Base-by-base conservation (phyloP, 2,888 invertebrate genomes). In the Microctonus hyperodae region DNA sequence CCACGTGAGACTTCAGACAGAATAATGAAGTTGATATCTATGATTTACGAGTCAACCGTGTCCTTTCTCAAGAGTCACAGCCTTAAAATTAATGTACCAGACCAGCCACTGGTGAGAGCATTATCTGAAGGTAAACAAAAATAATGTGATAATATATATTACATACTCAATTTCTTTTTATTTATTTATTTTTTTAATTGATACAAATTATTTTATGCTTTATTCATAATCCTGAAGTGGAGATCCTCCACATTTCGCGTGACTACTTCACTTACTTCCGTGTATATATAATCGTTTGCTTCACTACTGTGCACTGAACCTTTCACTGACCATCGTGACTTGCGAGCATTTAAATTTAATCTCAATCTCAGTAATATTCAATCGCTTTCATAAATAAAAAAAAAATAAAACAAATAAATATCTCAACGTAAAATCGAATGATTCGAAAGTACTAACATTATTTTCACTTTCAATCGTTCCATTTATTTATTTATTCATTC, bases 1-100 rank as follows among this genome's bases (percentile, higher is more conserved):
- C 88, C 89, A 4, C 79, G 83, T 55, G 86, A 87, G 55, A 78
- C 83, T 0, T 82, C 86, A n/a, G 87, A 88, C 62, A 87, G 86
- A 69, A 85, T 85, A 22, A 80, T 87, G 56, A 86, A 87, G 65
- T 80, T 90, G n/a, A 75, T 87, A 44, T 87, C 87, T 67, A 83
- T 89, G 84, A 82, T 90, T 63, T 81, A 88, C 69, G 86, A 89
- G 69, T 86, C 88, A 10, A 86, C 86, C 25, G 76, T 86, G 56
- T 86, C 88, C 28, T 88, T 91, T 81, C 80, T 90, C 68, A 85
- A 86, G 74, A 87, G 87, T 25, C 89, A 90, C 82, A 88, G 87
- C 72, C 76, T 94, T 60, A 91, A 92, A 78, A 86, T 94, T 31
- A 90, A 90, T 79, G 85, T 93, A 66, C 91, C 92, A 53, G 88